Evolutionary conservation across 2,888 invertebrate species (phyloP).

Genomic region (Ormyrus nitidulus): DNA sequence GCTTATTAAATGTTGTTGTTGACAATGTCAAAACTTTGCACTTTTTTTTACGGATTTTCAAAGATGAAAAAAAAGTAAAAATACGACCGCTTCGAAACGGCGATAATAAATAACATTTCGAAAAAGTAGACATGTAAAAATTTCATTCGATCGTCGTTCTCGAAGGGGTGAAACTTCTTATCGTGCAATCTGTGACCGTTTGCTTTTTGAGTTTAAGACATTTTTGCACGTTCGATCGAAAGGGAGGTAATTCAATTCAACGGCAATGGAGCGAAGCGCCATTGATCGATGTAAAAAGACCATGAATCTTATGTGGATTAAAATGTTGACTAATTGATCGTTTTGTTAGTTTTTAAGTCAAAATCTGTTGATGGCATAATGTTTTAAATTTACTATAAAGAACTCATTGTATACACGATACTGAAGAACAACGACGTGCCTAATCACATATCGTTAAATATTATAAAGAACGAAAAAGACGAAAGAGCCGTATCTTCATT

Average conservation of each 20-base stretch:
- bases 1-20: constrained; percentile 1
- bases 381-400: constrained; percentile 35
- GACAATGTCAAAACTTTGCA: background rate
- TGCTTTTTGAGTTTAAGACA: background rate
- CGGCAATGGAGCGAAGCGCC: background rate
- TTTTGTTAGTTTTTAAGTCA: constrained; percentile 31
- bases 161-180: background rate
- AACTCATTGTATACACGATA: constrained; percentile 55
- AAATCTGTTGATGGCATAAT: constrained; percentile 34
- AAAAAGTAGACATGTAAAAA: background rate
- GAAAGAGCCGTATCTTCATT: constrained; percentile 54
- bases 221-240: constrained; percentile 6
- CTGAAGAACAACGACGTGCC: constrained; percentile 68
- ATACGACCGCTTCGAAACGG: background rate
- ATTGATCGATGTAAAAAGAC: constrained; percentile 20
- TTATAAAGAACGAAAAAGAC: constrained; percentile 56
- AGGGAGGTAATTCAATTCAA: constrained; percentile 2
- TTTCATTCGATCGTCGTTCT: background rate
- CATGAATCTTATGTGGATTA: background rate
- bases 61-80: background rate
- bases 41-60: background rate
- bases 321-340: constrained; percentile 32
- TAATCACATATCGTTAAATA: constrained; percentile 65
- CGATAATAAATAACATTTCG: background rate
- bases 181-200: constrained; percentile 15